Base-by-base conservation (phyloP, 1,140 invertebrate genomes). In the Scaptodrosophila lebanonensis region DNA sequence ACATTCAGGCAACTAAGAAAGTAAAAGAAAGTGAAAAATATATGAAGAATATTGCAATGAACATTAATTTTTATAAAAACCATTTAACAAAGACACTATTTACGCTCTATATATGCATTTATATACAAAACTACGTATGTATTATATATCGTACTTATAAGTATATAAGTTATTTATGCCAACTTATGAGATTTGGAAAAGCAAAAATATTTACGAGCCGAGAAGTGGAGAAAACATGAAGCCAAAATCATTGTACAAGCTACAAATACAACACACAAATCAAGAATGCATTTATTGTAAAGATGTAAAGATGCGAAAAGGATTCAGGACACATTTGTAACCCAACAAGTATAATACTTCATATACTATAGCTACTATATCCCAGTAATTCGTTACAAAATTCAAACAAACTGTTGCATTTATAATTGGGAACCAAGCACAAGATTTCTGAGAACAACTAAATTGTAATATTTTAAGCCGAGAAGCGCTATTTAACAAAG, bases 361-460 rank as follows among this genome's bases (percentile, higher is more conserved):
- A 38, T 43, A 18, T 32, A 12, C 18, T n/a, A n/a, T n/a, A n/a
- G n/a, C n/a, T n/a, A n/a, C n/a, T n/a, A n/a, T n/a, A n/a, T 52
- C 11, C 20, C 27, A 54, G 35, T 42, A 27, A 62, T 48, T 53
- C 51, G 43, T 27, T 18, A 16, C 22, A 9, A 4, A 50, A 44
- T 36, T 43, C 27, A 45, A 66, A 77, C 35, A 67, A 57, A 56
- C 72, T 58, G 58, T 71, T 79, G 73, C 73, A 77, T 79, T 77
- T 79, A 79, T 61, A 72, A 52, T 77, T n/a, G n/a, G n/a, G n/a
- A n/a, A n/a, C n/a, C n/a, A 77, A 77, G 51, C 67, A 64, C 53
- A 66, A 49, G 11, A 49, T 36, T 60, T 56, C 63, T 58, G 38
- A 64, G 25, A 33, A 51, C 22, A 43, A 22, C 39, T 51, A 54